Conservation (phyloP, 2,888 invertebrate genomes). For the Drosophila siamana region DNA sequence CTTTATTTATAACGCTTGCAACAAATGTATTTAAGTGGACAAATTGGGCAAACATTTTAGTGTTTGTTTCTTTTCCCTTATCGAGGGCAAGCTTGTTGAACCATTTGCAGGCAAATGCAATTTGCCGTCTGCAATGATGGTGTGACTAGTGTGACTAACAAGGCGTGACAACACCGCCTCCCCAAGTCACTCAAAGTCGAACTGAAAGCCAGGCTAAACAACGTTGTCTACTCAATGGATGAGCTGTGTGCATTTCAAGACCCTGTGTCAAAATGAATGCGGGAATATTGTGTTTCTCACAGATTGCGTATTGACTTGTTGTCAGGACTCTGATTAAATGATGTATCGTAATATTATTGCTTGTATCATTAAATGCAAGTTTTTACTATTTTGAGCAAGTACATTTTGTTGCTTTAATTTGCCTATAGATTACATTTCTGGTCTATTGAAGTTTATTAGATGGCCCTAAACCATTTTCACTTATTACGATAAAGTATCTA, state of each 20-base stretch:
- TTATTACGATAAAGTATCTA: conserved; percentile 42
- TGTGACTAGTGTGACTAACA: conserved; percentile 21
- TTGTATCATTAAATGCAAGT: too few species aligned
- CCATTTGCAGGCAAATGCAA: conserved; percentile 63
- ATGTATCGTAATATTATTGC: not conserved
- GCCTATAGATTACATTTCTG: too few species aligned
- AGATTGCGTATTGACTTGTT: not conserved
- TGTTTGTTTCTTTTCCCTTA: conserved; percentile 33
- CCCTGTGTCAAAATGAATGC: not conserved
- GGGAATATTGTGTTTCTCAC: not conserved
- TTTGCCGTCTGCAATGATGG: conserved; percentile 41
- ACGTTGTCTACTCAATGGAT: conserved; percentile 31
- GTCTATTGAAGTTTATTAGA: not conserved
- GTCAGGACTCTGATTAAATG: not conserved
- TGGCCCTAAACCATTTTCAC: not conserved
- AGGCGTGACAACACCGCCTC: conserved; percentile 15
- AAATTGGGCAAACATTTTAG: conserved; percentile 51
- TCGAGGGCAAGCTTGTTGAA: conserved; percentile 30
- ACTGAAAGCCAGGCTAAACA: conserved; percentile 14
- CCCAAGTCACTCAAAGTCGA: conserved; percentile 29
- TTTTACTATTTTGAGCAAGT: too few species aligned
- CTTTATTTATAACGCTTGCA: conserved; percentile 17
- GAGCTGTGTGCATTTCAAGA: conserved; percentile 28
- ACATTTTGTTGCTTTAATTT: too few species aligned
- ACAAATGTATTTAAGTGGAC: conserved; percentile 60